Evolutionary conservation across 30 jellyfish, hydroid and myxozoan genomes (phyloP), one percentile per base, ranked within the genome.

Genomic region (Turritopsis rubra): DNA sequence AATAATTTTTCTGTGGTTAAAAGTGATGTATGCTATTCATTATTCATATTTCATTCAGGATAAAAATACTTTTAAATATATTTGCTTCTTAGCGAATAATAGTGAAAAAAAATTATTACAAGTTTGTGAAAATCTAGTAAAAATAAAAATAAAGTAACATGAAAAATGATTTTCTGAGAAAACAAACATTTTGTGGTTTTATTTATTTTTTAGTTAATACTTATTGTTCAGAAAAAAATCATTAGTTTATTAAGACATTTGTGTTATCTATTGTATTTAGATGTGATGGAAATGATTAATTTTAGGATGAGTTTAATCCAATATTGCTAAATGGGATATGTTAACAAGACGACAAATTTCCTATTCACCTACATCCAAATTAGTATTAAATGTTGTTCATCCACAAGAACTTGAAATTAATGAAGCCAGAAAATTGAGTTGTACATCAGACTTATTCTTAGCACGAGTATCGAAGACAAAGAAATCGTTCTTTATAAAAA

Each of bases 401-500:
- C 77, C 77, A 68, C 31, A 68, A 68, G 77, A 68, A 68, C 77
- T 7, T 1, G 31, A 23, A 9, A 22, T 9, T 68, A 23, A 68
- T n/a, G 77, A 23, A n/a, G 19, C 9, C 9, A 27, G 8, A 9
- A 68, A 27, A 27, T n/a, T 22, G 19, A 27, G 28, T 23, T 68
- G 77, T 68, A n/a, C 77, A 0, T 22, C 28, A 68, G 28, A 68
- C 30, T 68, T 68, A 68, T 68, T 68, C 30, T 68, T 23, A 17
- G 30, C 77, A n/a, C 31, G 19, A 68, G 77, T 68, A 68, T 68
- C 77, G 9, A 68, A 68, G 19, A 27, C 77, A 68, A 53, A 80
- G 53, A 81, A 77, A 31, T 77, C 97, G 16, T 21, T 86, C 24
- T n/a, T 83, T 26, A 73, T 90, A 19, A 84, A 87, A 29, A 54